These are phyloP conservation scores for Dioctria linearis DNA, from an alignment of 2,888 invertebrate species.

Conservation along the genomic window DNA sequence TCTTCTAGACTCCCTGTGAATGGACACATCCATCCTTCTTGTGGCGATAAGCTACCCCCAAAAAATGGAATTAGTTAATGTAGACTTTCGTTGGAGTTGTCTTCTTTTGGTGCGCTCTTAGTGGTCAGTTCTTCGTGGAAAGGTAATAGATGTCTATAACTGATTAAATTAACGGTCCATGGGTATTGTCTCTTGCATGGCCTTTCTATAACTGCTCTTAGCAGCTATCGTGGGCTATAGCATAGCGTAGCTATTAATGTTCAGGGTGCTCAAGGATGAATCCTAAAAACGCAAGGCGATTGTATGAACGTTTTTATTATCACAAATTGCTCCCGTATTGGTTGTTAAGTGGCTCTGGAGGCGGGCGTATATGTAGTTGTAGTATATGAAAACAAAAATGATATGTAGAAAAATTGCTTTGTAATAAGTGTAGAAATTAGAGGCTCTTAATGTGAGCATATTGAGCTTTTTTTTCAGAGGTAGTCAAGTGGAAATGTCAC, in stretches of 20 bases:
- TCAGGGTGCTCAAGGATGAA: not conserved
- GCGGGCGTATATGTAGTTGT: no score
- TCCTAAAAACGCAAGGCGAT: constrained; percentile 12
- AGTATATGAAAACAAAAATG: no score
- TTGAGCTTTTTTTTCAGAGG: no score
- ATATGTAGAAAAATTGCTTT: no score
- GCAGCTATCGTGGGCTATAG: not conserved
- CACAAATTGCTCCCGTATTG: constrained; percentile 36
- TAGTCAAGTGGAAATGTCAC: no score
- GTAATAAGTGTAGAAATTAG: no score
- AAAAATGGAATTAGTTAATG: constrained; percentile 52
- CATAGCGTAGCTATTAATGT: not conserved
- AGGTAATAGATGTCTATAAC: constrained; percentile 55
- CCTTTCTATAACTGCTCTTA: not conserved
- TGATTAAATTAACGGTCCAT: constrained; percentile 56
- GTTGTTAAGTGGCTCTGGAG: constrained; percentile 16
- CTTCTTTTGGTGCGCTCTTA: constrained; percentile 5
- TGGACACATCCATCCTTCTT: not conserved
- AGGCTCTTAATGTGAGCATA: no score
- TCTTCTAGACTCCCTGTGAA: not conserved
- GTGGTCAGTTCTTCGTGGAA: constrained; percentile 8
- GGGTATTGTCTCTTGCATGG: constrained; percentile 47
- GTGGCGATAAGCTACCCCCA: constrained; percentile 47
- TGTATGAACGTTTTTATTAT: constrained; percentile 16
- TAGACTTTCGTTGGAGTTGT: constrained; percentile 25